Evolutionary conservation across 2,113 vertebrate genomes (phyloP), one percentile per base, ranked within the genome.

Genomic region (Corythoichthys intestinalis): DNA sequence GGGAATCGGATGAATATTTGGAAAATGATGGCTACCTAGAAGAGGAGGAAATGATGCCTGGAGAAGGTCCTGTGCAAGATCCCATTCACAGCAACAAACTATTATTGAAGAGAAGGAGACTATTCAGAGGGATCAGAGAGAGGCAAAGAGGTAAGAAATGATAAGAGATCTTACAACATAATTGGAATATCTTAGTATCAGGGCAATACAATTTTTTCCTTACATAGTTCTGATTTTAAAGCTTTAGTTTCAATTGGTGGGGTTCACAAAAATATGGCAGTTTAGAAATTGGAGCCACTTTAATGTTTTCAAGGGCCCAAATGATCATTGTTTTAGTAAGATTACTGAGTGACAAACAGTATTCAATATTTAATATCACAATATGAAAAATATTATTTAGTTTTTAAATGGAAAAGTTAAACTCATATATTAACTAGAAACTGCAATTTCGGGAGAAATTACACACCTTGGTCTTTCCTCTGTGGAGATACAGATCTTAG

Each of bases 61-160:
- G 88, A 20, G 90, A 88, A 44, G 89, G 91, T 65, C 85, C 87
- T 46, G 77, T 93, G 76, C 67, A 85, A 28, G 85, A 91, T 4
- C 76, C 67, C 64, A 88, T 92, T 49, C 75, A 87, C 90, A 58
- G 85, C 91, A 81, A 91, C 88, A 76, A 91, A 85, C 90, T 88
- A 75, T 78, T 88, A 58, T 57, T 91, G 1, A 91, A 92, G 66
- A 90, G 92, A 65, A 84, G 92, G 71, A 85, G 92, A 48, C 80
- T 94, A 3, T 91, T 93, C n/a, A 85, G 89, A 77, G 90, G 92
- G 39, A 89, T 92, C 41, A 90, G 92, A 64, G 94, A 96, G 80
- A 87, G 94, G 38, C 94, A 95, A 76, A 90, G 94, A 86, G 94
- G 94, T 95, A 77, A 88, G 84, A 20, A 57, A 57, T 13, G 53